Percentiles rank a stretch among this genome's conserved stretches.
phyloP scores from a whole-genome alignment of 2,888 invertebrate genomes.

The Bombylius major region DNA sequence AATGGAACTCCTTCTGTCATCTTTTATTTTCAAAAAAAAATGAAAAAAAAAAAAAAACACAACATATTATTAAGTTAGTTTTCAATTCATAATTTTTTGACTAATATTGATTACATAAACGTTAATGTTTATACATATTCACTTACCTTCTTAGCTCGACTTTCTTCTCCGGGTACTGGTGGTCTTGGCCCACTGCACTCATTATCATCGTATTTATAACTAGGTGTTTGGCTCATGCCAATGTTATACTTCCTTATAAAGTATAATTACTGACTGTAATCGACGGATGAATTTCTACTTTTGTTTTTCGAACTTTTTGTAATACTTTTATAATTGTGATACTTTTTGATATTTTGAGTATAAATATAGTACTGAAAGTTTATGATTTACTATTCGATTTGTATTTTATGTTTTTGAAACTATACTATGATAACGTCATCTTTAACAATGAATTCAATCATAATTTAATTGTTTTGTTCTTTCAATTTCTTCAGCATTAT shows the following conservation, averaged over 20 bases:
- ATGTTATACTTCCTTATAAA: slow-evolving; percentile 8
- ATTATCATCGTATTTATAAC: slow-evolving; percentile 37
- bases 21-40: slow-evolving; percentile 16
- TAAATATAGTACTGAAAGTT: too few species aligned
- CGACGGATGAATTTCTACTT: slow-evolving; percentile 5
- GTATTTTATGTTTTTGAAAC: too few species aligned
- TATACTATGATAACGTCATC: too few species aligned
- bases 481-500: background rate
- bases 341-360: too few species aligned
- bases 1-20: slow-evolving; percentile 37
- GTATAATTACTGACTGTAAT: background rate
- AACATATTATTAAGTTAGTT: background rate
- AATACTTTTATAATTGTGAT: too few species aligned
- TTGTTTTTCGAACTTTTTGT: too few species aligned
- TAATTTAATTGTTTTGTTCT: background rate
- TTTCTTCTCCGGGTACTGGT: slow-evolving; percentile 65
- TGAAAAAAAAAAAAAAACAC: background rate
- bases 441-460: background rate
- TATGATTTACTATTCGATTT: too few species aligned
- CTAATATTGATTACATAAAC: too few species aligned
- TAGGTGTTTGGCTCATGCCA: slow-evolving; percentile 37
- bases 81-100: background rate
- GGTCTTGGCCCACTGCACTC: slow-evolving; percentile 54
- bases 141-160: slow-evolving; percentile 34
- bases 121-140: too few species aligned